Conservation (phyloP, 2,797 vertebrate genomes). For the Sebastes vulpes region DNA sequence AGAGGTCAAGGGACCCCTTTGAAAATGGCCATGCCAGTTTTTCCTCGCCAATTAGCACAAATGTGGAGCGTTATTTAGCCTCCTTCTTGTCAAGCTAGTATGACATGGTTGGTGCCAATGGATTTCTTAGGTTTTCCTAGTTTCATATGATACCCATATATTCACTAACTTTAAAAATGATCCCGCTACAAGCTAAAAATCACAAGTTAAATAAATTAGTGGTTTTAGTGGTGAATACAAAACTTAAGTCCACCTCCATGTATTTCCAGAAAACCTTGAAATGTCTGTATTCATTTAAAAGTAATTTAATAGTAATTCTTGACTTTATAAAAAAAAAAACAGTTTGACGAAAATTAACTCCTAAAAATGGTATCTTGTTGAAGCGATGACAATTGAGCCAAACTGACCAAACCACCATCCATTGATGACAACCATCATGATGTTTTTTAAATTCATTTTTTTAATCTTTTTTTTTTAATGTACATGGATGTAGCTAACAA, state of each 20-base stretch:
- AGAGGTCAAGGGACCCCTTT: neutral
- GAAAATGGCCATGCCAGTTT: neutral
- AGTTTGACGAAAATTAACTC: neutral
- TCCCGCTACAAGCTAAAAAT: no score
- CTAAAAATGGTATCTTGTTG: neutral
- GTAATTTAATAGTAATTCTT: neutral
- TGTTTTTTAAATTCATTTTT: accelerated
- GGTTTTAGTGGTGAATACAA: neutral
- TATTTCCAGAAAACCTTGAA: neutral
- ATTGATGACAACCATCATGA: no score
- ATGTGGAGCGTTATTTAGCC: neutral
- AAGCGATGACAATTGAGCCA: neutral
- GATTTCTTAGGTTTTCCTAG: neutral
- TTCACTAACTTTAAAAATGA: neutral
- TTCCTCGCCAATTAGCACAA: neutral
- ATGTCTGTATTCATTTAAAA: neutral
- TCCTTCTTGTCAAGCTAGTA: neutral
- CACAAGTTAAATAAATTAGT: no score
- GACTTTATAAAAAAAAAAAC: neutral
- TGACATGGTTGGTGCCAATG: neutral
- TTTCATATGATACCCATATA: neutral
- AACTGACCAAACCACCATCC: neutral
- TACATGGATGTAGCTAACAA: neutral
- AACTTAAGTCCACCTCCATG: neutral
- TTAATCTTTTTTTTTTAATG: no score